Evolutionary conservation across 2,113 vertebrate genomes (phyloP), one percentile per base, ranked within the genome.

Genomic region (Mustela lutreola): DNA sequence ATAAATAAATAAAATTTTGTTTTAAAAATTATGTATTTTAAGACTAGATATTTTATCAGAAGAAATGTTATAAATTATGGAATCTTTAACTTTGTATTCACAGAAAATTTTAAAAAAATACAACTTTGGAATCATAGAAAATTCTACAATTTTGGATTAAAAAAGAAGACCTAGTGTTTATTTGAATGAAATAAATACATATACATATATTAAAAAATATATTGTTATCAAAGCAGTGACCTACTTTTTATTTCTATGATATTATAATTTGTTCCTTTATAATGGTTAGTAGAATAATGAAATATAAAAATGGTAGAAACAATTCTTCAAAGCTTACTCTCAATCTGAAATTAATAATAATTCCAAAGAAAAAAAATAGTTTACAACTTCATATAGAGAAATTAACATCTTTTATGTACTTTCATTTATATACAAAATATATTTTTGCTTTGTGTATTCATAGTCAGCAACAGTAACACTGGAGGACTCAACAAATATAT

Each of bases 301-400:
- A 84, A 67, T 7, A 63, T 58, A 71, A 92, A 56, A 78, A 83
- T 65, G 0, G 7, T 19, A 42, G 91, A 21, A 84, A 60, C 83
- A 60, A 87, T 70, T 70, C 0, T 81, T 11, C 92, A 87, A 91
- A 67, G 1, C 3, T 76, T 97, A 79, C 1, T 71, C 50, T 28
- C 50, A 85, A 6, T 80, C 76, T 96, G 65, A 89, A 79, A 97
- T 24, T 95, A 31, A 87, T 53, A 10, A 1, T 50, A 53, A 94
- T 92, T 56, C 26, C 56, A 79, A 94, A 88, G 26, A 18, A 95
- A 62, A 31, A 91, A 81, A 45, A n/a, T 48, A 24, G 12, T 76
- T 6, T 63, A 90, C 1, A 58, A 1, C 11, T 53, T 88, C 2
- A 33, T 21, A 31, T 2, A 1, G 56, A n/a, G 9, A 94, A 91